These are phyloP conservation scores for Tautogolabrus adspersus DNA, from an alignment of 2,113 vertebrate genomes.

Conservation along the genomic window DNA sequence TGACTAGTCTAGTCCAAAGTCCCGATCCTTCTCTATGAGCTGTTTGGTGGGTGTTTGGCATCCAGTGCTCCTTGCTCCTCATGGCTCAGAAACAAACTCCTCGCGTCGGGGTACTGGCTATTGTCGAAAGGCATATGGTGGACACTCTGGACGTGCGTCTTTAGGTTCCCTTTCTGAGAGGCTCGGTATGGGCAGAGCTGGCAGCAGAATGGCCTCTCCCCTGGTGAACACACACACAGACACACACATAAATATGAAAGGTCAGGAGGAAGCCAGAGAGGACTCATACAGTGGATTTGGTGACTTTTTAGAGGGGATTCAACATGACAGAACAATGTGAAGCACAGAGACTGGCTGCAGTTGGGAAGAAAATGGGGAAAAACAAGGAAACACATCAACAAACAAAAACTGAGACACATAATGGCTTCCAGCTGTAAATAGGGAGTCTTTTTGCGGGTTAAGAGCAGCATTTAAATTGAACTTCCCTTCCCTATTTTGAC, in stretches of 20 bases:
- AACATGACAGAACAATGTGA: slow-evolving; percentile 5
- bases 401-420: slow-evolving; percentile 49
- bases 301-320: not conserved
- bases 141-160: slow-evolving; percentile 80
- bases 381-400: slow-evolving; percentile 21
- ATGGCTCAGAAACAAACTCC: slow-evolving; percentile 58
- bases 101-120: slow-evolving; percentile 69
- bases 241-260: slow-evolving; percentile 29
- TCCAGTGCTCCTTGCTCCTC: slow-evolving; percentile 49
- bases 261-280: slow-evolving; percentile 18
- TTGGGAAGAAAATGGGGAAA: not conserved
- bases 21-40: slow-evolving; percentile 26
- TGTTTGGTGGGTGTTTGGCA: slow-evolving; percentile 47
- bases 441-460: slow-evolving; percentile 35
- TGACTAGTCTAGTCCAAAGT: slow-evolving; percentile 22
- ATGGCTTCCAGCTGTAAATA: slow-evolving; percentile 21
- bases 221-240: slow-evolving; percentile 66
- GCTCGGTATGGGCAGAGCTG: slow-evolving; percentile 88
- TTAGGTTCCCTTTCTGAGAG: slow-evolving; percentile 92
- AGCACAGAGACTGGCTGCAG: slow-evolving; percentile 19
- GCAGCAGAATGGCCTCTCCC: slow-evolving; percentile 82
- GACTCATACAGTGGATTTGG: not conserved
- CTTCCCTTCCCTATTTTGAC: slow-evolving; percentile 26
- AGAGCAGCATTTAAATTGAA: slow-evolving; percentile 8
- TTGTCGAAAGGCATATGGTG: slow-evolving; percentile 81